Conservation (phyloP, 2,113 vertebrate genomes). For the Strix aluco region DNA sequence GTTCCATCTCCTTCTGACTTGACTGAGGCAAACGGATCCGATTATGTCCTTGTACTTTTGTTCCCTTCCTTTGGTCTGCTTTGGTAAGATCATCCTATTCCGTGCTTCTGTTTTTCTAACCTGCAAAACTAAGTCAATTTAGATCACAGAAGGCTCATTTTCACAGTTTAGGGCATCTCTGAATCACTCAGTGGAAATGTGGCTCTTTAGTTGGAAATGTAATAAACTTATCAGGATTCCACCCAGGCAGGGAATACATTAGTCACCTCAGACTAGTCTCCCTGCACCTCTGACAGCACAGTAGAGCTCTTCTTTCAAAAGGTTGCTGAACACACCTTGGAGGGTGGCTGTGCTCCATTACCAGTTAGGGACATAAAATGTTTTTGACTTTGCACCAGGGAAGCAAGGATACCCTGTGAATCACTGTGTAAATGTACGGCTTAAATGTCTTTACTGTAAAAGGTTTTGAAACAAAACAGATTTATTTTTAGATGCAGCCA, state of each 20-base stretch:
- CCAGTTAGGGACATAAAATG: background rate
- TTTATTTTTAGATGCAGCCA: conserved; percentile 26
- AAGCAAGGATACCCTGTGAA: background rate
- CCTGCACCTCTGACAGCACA: background rate
- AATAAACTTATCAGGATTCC: background rate
- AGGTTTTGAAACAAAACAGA: conserved; percentile 25
- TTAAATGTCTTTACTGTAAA: conserved; percentile 9
- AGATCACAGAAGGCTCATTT: background rate
- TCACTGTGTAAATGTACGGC: background rate
- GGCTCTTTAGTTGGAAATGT: background rate
- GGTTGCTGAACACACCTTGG: background rate
- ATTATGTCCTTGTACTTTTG: background rate
- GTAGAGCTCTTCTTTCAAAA: background rate
- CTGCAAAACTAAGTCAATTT: background rate
- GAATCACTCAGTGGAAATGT: background rate
- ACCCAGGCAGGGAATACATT: background rate
- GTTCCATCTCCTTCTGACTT: background rate
- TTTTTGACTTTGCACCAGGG: background rate
- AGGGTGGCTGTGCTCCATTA: background rate
- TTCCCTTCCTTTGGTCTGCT: background rate
- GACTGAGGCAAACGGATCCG: background rate
- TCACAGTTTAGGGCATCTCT: background rate
- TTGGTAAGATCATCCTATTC: background rate
- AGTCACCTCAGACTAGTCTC: background rate
- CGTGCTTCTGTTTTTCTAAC: background rate